phyloP scores from a whole-genome alignment of 2,888 invertebrate genomes.

The Phengaris arion region DNA sequence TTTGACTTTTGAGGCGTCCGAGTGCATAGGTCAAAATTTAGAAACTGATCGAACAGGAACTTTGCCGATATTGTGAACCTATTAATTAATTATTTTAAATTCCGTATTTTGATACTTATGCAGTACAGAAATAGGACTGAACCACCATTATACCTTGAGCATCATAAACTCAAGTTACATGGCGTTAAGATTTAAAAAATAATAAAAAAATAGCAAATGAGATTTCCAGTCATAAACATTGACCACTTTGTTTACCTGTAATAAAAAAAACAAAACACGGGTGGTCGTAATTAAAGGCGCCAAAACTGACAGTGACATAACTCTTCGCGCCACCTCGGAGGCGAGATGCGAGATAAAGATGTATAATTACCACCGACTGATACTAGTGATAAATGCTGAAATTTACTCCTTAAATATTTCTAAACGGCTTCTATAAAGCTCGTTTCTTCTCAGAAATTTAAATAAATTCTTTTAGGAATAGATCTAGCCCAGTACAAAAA shows the following conservation, averaged over 20 bases:
- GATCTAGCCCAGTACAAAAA: not conserved
- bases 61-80: too few species aligned
- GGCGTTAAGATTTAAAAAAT: too few species aligned
- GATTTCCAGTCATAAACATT: not conserved
- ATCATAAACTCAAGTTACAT: too few species aligned
- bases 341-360: conserved; percentile 45
- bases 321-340: conserved; percentile 49
- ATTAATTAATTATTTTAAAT: too few species aligned
- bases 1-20: too few species aligned
- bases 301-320: conserved; percentile 33
- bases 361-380: conserved; percentile 38
- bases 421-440: not conserved
- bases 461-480: too few species aligned
- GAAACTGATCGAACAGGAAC: too few species aligned
- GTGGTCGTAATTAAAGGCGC: conserved; percentile 42
- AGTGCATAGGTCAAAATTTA: too few species aligned
- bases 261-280: conserved; percentile 35
- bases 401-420: not conserved
- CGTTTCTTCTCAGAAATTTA: not conserved
- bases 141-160: too few species aligned
- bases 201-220: not conserved
- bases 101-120: too few species aligned
- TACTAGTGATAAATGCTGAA: conserved; percentile 35
- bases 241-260: conserved; percentile 11
- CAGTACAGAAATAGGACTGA: too few species aligned